Conservation (phyloP, 1,140 invertebrate genomes). For the Meloidogyne hapla region DNA sequence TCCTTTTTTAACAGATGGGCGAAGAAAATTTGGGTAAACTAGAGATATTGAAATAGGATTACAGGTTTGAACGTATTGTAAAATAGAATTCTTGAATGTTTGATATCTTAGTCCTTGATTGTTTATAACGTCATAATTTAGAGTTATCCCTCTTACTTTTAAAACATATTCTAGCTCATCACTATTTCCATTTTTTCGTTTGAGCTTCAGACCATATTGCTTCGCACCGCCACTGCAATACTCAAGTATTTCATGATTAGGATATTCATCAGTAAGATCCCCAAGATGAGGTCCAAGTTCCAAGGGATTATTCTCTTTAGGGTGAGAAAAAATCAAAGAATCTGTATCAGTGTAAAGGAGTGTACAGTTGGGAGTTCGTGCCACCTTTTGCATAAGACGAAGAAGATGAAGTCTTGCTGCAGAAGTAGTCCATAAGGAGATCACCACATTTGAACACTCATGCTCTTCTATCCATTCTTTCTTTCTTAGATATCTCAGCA, state of each 20-base stretch:
- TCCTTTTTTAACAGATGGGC: neutral
- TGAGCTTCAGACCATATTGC: constrained; percentile 8
- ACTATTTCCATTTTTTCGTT: neutral
- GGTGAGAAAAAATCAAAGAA: neutral
- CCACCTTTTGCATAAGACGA: constrained; percentile 7
- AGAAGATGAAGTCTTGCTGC: constrained; percentile 8
- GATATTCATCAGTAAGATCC: too few relatives aligned
- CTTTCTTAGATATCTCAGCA: neutral
- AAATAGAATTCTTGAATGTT: neutral
- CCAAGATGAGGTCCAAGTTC: neutral
- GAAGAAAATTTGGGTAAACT: neutral
- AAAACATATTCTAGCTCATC: neutral
- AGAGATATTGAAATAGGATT: neutral
- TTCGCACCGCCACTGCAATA: neutral
- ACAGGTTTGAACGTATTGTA: neutral
- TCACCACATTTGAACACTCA: neutral
- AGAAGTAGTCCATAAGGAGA: neutral
- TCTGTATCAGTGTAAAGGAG: constrained; percentile 7
- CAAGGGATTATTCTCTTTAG: neutral
- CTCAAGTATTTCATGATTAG: constrained; percentile 1
- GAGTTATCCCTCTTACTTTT: neutral
- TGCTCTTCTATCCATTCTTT: constrained; percentile 2
- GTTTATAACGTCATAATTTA: neutral
- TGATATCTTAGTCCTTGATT: neutral
- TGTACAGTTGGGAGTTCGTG: neutral